Evolutionary conservation across 2,888 invertebrate genomes (phyloP).

Genomic region (Eupelmus urozonus): DNA sequence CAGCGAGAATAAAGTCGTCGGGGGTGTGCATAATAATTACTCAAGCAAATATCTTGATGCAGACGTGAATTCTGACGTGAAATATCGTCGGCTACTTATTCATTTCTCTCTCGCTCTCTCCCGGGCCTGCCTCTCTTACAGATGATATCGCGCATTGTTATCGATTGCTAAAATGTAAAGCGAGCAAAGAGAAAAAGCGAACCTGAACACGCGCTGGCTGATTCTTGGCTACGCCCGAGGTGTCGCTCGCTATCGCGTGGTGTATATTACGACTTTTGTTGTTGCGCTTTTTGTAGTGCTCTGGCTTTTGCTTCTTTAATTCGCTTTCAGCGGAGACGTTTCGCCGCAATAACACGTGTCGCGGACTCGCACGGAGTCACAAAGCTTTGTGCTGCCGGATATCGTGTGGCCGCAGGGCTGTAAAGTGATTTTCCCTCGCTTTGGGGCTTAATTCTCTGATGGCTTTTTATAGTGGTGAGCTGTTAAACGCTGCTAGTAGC

Average conservation of each 20-base stretch:
- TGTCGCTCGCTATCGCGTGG: background rate
- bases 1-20: slow-evolving; percentile 22
- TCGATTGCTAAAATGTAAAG: slow-evolving; percentile 42
- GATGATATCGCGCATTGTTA: slow-evolving; percentile 41
- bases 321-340: too few relatives aligned
- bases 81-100: slow-evolving; percentile 28
- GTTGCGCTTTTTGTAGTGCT: background rate
- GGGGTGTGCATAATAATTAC: slow-evolving; percentile 31
- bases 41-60: slow-evolving; percentile 41
- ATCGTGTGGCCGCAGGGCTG: too few relatives aligned
- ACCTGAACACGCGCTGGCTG: background rate
- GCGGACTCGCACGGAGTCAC: too few relatives aligned
- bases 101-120: background rate
- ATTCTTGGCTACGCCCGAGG: slow-evolving; percentile 8
- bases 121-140: background rate
- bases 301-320: background rate
- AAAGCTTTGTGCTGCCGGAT: too few relatives aligned
- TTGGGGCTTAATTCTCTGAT: too few relatives aligned
- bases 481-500: too few relatives aligned
- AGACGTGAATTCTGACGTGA: slow-evolving; percentile 23
- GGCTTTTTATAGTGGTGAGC: too few relatives aligned
- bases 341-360: too few relatives aligned
- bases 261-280: background rate
- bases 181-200: slow-evolving; percentile 28
- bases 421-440: too few relatives aligned